These are phyloP conservation scores for Calonectris borealis DNA, from an alignment of 2,113 vertebrate species.

Conservation along the genomic window DNA sequence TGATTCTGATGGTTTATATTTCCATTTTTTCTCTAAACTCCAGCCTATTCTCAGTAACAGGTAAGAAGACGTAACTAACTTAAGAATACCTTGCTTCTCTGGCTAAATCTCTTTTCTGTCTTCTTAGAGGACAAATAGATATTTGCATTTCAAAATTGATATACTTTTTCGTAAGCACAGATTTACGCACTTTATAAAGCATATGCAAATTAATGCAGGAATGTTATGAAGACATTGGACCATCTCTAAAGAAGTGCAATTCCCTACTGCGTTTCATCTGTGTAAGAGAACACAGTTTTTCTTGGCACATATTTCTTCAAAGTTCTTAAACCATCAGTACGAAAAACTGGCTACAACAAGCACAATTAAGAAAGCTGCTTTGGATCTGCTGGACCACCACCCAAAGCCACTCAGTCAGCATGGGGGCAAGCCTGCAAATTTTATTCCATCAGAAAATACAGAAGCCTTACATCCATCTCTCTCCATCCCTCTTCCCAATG, in stretches of 20 bases:
- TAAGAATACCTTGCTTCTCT: not conserved
- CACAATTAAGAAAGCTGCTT: not conserved
- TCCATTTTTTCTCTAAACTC: not conserved
- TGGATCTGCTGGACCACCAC: not conserved
- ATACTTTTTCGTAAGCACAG: not conserved
- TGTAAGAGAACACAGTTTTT: not conserved
- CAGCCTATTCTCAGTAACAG: not conserved
- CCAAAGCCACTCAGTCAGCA: not conserved
- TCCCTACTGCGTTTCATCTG: not conserved
- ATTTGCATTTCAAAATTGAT: not conserved
- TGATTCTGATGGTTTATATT: not conserved
- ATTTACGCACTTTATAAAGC: not conserved
- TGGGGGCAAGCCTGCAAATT: not conserved
- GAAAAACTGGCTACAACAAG: not conserved
- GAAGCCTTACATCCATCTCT: not conserved
- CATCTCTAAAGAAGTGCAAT: not conserved
- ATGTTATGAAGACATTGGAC: not conserved
- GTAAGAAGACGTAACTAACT: not conserved
- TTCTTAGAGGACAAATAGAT: not conserved
- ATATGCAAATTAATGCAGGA: not conserved
- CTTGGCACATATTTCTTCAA: not conserved
- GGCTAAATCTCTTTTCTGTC: not conserved
- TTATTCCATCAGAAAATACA: not conserved
- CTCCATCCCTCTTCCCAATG: not conserved
- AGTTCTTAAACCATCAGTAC: not conserved